A percentile compares a stretch with the other conserved stretches of the same genome.
These are phyloP conservation scores for Aethina tumida DNA, from an alignment of 1,140 invertebrate genomes.

Conservation along the genomic window DNA sequence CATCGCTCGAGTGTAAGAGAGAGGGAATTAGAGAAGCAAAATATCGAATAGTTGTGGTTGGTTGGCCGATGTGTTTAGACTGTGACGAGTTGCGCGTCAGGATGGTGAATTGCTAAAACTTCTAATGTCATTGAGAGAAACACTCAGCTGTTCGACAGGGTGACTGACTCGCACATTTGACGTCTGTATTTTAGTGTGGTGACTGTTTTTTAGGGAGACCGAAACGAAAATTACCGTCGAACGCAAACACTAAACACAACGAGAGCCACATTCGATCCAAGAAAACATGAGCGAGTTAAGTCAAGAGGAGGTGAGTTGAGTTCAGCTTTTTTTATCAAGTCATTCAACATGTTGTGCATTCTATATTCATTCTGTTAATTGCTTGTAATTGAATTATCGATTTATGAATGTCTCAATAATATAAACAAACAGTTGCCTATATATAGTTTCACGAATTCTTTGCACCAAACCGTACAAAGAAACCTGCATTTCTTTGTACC, in stretches of 20 bases:
- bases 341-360: no score
- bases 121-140: conserved; percentile 23
- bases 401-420: no score
- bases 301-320: conserved; percentile 57
- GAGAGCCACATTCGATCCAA: conserved; percentile 1
- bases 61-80: conserved; percentile 19
- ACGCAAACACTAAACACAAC: conserved; percentile 3
- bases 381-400: no score
- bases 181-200: conserved; percentile 24
- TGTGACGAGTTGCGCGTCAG: conserved; percentile 15
- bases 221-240: conserved; percentile 6
- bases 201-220: conserved; percentile 14
- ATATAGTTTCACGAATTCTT: no score
- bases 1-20: conserved; percentile 6
- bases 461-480: no score
- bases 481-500: no score
- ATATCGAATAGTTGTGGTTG: conserved; percentile 5
- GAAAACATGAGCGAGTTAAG: conserved; percentile 55
- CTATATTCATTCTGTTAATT: no score
- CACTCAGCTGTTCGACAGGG: conserved; percentile 30
- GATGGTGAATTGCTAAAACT: conserved; percentile 19
- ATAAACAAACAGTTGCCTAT: no score
- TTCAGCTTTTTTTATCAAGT: conserved; percentile 8
- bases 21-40: not conserved
- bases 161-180: conserved; percentile 32